Evolutionary conservation across 1,140 invertebrate genomes (phyloP), one percentile per base, ranked within the genome.

Genomic region (Aphis craccivora): DNA sequence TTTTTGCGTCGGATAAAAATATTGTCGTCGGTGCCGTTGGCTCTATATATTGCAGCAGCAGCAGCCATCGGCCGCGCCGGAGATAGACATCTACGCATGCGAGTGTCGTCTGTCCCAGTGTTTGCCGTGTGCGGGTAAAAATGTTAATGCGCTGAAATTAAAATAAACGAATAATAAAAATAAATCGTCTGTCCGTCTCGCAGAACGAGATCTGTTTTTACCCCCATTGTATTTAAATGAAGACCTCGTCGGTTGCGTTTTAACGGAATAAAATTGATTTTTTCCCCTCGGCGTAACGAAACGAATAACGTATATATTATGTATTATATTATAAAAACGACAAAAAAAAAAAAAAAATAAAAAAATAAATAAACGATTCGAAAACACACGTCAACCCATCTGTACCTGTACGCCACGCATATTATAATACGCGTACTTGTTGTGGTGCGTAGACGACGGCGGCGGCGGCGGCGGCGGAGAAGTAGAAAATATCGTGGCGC

Each of bases 221-320:
- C 51, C 91, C 90, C 91, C 81, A 93, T 93, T 93, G 91, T 93
- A 93, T 93, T 93, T 93, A 93, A 93, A 93, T 93, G 91, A 93
- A 93, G 91, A 93, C 91, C 51, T 93, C 55, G 89, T 0, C 88
- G 53, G 87, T 67, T 48, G 91, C 67, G 35, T 86, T 86, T 93
- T 86, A 93, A 55, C 91, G 91, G 81, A 55, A 93, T 93, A 84
- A 93, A 93, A 93, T 93, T 30, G 60, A 81, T 91, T 81, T 91
- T 91, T 76, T n/a, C 35, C 60, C 43, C 67, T 37, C 67, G 18
- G 9, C 76, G 43, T 43, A n/a, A 91, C 23, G 25, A 30, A 18
- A 40, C 89, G 53, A 23, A n/a, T n/a, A n/a, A 40, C 88, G 89
- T 14, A 35, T 67, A 76, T 76, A 76, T 23, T 40, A n/a, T 51